Evolutionary conservation across 2,888 invertebrate species (phyloP), one percentile per base, ranked within the genome.

Genomic region (Portevinia maculata): DNA sequence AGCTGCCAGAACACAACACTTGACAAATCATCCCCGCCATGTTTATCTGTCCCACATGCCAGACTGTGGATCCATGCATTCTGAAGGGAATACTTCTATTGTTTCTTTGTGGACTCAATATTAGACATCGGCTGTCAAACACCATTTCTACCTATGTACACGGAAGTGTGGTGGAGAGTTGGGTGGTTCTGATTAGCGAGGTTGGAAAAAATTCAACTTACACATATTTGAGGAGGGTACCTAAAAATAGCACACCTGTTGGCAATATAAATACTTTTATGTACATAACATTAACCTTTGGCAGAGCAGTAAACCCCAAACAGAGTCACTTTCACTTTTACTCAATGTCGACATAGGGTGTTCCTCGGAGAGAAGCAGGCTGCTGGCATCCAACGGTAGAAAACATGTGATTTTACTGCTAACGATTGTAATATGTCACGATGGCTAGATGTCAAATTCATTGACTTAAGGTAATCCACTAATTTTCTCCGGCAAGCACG

Each of bases 401-500:
- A 46, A 46, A 71, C 52, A 76, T 24, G 39, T 41, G 76, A 67
- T 59, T 70, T 32, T 46, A 76, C 59, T 76, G 60, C 65, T 55
- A 65, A 78, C 78, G 71, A 83, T 62, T 83, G 78, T 78, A 71
- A 83, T 83, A 78, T 78, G 83, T 78, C 83, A 78, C 78, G 41
- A 67, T 78, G 83, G 67, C 78, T 73, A 73, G 59, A 78, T 78
- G 83, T 83, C 83, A 83, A 78, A 78, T 78, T 62, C 76, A 83
- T 78, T 83, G 83, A 83, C 83, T 83, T 67, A 67, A 78, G 67
- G 78, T 78, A 73, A 78, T 83, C 67, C 71, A 83, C 83, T 78
- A 83, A 78, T 83, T 79, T 73, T 21, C 37, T 37, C 48, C 32
- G 21, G 17, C 41, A 60, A 52, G 37, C 37, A 59, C 79, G 62